Evolutionary conservation across 2,797 vertebrate genomes (phyloP), one percentile per base, ranked within the genome.

Genomic region (Sebastes reedi): DNA sequence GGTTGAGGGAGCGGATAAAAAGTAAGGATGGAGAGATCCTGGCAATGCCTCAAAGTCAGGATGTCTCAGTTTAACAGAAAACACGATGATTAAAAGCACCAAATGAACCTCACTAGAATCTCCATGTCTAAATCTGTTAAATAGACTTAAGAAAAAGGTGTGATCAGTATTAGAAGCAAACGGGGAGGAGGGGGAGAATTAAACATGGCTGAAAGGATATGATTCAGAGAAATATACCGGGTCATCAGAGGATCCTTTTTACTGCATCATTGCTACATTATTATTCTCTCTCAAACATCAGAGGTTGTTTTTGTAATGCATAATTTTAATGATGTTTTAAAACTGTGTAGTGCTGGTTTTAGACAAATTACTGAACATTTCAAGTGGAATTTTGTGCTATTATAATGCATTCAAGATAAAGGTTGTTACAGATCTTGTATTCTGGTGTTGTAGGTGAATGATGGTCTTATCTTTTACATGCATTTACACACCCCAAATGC

Each of bases 31-130:
- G 30, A 72, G 58, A 60, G 67, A 73, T 25, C 36, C 20, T 73
- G 77, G 72, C 68, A 67, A 2, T 16, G 29, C 77, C 65, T 68
- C 70, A 83, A 67, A 86, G 68, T 84, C 55, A 62, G 25, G 46
- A 62, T 72, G 74, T 73, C 69, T 72, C 55, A 30, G 52, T 72
- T 56, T 73, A 72, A 67, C 29, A 55, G 18, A 67, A 72, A 70
- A 76, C 42, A 27, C 2, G 9, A n/a, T 73, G 67, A 83, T 59
- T 42, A 77, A 83, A 85, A 72, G 52, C 66, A 59, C 30, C 12
- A 55, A 70, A 67, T 72, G 2, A 80, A 55, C 52, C 52, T 82
- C 27, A 25, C 8, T 6, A 14, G 12, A 78, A 75, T 60, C 20
- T 8, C 29, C 6, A 4, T 65, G 20, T 67, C 18, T 65, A 58